Conservation (phyloP, 2,797 vertebrate species). For the Poecilia velifera region DNA sequence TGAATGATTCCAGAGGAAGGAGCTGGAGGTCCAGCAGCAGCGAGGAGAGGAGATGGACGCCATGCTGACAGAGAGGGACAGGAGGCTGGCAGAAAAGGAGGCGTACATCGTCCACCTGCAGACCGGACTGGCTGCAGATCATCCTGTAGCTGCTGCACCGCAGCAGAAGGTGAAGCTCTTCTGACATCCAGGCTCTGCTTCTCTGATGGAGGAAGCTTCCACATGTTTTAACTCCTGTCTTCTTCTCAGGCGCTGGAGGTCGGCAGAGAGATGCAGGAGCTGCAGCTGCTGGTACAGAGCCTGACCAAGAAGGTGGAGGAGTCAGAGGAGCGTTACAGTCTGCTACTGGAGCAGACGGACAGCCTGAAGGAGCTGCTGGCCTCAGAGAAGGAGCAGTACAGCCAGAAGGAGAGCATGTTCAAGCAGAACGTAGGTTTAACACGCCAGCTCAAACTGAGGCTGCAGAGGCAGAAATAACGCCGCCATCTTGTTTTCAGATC, state of each 20-base stretch:
- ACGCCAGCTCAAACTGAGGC: too few relatives aligned
- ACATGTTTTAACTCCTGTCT: neutral
- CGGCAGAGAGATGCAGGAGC: conserved; percentile 76
- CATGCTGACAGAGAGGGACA: conserved; percentile 87
- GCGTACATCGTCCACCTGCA: conserved; percentile 90
- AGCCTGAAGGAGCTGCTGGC: conserved; percentile 81
- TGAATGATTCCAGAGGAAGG: conserved; percentile 65
- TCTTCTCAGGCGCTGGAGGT: conserved; percentile 59
- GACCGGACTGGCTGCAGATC: conserved; percentile 70
- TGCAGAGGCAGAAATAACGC: neutral
- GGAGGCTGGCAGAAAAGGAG: conserved; percentile 87
- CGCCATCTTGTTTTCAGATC: conserved; percentile 75
- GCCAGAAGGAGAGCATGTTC: conserved; percentile 87
- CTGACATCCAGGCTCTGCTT: neutral
- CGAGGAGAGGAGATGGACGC: conserved; percentile 87
- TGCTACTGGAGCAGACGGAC: conserved; percentile 85
- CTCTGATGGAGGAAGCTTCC: neutral
- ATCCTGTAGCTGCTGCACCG: conserved; percentile 41
- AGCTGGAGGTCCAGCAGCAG: conserved; percentile 78
- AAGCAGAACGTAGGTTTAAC: conserved; percentile 83
- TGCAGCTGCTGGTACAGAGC: conserved; percentile 84
- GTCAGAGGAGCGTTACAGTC: conserved; percentile 87
- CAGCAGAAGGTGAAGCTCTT: conserved; percentile 70
- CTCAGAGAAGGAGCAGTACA: conserved; percentile 83
- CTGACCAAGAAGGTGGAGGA: conserved; percentile 90